These are phyloP conservation scores for Tursiops truncatus DNA, from an alignment of 2,113 vertebrate genomes.

Conservation along the genomic window DNA sequence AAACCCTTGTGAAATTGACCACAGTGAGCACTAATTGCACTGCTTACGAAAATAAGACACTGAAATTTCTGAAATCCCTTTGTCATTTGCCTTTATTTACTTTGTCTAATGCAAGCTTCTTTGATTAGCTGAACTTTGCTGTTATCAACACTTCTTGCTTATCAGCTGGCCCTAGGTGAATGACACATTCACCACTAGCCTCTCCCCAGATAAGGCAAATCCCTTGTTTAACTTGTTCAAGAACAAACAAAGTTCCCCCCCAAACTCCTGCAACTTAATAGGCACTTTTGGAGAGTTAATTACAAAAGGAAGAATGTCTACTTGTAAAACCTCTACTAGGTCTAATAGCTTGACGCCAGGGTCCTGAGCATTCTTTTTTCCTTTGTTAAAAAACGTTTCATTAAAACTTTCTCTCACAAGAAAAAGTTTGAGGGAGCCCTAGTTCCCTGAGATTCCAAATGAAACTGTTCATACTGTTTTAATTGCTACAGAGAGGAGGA, in stretches of 20 bases:
- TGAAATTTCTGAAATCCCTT: slow-evolving; percentile 80
- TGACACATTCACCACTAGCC: slow-evolving; percentile 85
- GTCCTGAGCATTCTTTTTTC: not conserved
- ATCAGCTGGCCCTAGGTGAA: slow-evolving; percentile 80
- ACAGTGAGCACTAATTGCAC: slow-evolving; percentile 74
- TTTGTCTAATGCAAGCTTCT: slow-evolving; percentile 81
- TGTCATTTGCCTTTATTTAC: slow-evolving; percentile 81
- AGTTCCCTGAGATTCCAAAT: not conserved
- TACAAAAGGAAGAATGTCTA: slow-evolving; percentile 68
- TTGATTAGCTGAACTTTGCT: slow-evolving; percentile 83
- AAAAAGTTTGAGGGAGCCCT: slow-evolving; percentile 66
- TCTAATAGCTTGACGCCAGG: slow-evolving; percentile 37
- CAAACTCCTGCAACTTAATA: slow-evolving; percentile 76
- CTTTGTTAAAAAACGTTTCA: slow-evolving; percentile 54
- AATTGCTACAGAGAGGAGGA: not conserved
- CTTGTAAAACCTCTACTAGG: slow-evolving; percentile 53
- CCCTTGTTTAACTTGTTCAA: slow-evolving; percentile 84
- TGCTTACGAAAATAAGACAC: slow-evolving; percentile 76
- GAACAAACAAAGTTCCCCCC: slow-evolving; percentile 82
- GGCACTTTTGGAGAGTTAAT: slow-evolving; percentile 81
- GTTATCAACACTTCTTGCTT: slow-evolving; percentile 84
- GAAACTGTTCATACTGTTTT: not conserved
- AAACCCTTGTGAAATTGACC: slow-evolving; percentile 66
- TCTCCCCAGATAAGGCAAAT: slow-evolving; percentile 85
- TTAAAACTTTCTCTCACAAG: not conserved